Conservation (phyloP, 2,797 vertebrate genomes). For the Lepus oiostolus region DNA sequence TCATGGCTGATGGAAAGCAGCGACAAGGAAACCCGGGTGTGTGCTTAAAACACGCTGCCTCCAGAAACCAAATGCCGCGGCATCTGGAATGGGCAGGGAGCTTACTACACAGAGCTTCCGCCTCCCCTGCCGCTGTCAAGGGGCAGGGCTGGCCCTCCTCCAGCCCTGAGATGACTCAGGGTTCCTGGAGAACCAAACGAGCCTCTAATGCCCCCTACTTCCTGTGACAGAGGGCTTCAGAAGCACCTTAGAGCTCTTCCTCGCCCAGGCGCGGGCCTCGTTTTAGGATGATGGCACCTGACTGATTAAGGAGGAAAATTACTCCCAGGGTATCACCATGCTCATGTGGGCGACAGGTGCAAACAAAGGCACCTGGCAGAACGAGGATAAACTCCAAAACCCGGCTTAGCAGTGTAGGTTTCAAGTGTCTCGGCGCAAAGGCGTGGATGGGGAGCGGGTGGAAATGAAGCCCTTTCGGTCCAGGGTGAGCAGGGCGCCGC, state of each 20-base stretch:
- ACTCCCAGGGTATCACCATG: constrained; percentile 73
- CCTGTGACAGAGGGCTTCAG: constrained; percentile 82
- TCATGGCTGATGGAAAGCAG: constrained; percentile 33
- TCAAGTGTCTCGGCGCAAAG: constrained; percentile 45
- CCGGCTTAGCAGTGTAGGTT: constrained; percentile 51
- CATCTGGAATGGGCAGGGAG: constrained; percentile 35
- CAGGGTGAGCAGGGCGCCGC: not conserved
- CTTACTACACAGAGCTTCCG: constrained; percentile 62
- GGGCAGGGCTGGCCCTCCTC: constrained; percentile 73
- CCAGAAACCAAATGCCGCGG: constrained; percentile 57
- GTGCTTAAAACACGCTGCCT: constrained; percentile 27
- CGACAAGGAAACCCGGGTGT: constrained; percentile 2
- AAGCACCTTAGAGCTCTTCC: constrained; percentile 81
- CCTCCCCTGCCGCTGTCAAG: constrained; percentile 59
- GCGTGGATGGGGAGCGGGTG: constrained; percentile 28
- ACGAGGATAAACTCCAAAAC: constrained; percentile 26
- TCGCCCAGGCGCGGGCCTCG: constrained; percentile 81
- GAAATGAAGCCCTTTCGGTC: constrained; percentile 50
- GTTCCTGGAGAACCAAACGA: constrained; percentile 82
- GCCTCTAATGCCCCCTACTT: constrained; percentile 80
- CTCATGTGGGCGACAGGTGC: constrained; percentile 71
- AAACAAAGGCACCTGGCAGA: constrained; percentile 66
- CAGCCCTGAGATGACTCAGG: constrained; percentile 80
- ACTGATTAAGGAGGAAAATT: constrained; percentile 82
- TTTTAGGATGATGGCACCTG: constrained; percentile 76